phyloP scores from a whole-genome alignment of 1,140 invertebrate genomes.

The Goniozus legneri region DNA sequence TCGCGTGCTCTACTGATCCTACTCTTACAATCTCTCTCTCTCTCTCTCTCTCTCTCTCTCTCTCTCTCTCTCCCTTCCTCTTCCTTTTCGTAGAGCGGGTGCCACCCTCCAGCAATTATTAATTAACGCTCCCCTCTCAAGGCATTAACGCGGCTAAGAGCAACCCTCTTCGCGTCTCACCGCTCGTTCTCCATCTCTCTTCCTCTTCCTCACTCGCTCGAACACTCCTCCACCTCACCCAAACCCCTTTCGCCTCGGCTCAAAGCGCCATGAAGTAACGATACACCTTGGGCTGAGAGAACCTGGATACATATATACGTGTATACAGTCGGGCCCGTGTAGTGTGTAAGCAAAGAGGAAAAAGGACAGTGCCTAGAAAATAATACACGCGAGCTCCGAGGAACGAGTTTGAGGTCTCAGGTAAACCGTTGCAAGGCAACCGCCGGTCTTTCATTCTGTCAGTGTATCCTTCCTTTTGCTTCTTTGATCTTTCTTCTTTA shows the following conservation, averaged over 20 bases:
- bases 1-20: conserved; percentile 4
- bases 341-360: not conserved
- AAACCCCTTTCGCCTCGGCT: conserved; percentile 32
- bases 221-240: too few relatives aligned
- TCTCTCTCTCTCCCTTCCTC: conserved; percentile 16
- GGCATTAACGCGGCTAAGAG: conserved; percentile 52
- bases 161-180: conserved; percentile 33
- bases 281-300: conserved; percentile 41
- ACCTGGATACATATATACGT: conserved; percentile 3
- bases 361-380: too few relatives aligned
- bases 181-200: conserved; percentile 19
- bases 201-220: conserved; percentile 24
- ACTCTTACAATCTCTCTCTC: conserved; percentile 3
- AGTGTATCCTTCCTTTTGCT: not conserved
- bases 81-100: conserved; percentile 28
- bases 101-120: conserved; percentile 49
- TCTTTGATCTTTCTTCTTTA: too few relatives aligned
- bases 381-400: not conserved
- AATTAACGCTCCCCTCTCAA: conserved; percentile 52
- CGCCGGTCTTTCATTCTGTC: not conserved
- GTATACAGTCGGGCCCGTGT: conserved; percentile 11
- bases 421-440: not conserved
- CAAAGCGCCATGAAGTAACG: conserved; percentile 48
- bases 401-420: not conserved
- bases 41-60: conserved; percentile 4